These are phyloP conservation scores for Pocillopora damicornis DNA, from an alignment of 64 coral and sea anemone genomes.

Conservation along the genomic window DNA sequence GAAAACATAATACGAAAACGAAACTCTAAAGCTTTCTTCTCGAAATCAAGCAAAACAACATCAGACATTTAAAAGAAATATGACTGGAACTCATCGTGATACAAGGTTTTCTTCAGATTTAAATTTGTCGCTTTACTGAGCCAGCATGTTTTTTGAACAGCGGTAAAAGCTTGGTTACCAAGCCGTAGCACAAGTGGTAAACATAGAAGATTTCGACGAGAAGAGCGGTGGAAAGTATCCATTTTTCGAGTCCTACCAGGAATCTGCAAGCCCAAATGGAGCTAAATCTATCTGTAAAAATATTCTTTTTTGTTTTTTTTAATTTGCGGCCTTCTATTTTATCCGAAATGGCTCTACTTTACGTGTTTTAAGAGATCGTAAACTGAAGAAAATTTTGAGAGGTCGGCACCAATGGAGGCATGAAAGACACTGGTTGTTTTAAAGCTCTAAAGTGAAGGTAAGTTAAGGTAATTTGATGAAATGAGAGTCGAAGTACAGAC, in stretches of 20 bases:
- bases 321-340: neutral
- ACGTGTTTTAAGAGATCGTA: constrained; percentile 13
- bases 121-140: neutral
- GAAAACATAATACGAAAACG: too few relatives aligned
- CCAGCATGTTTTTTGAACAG: neutral
- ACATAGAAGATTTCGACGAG: neutral
- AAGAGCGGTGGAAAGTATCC: neutral
- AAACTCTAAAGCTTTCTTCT: neutral
- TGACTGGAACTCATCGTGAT: too few relatives aligned
- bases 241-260: constrained; percentile 6
- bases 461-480: constrained; percentile 2
- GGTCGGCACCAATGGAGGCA: constrained; percentile 15
- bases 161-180: neutral
- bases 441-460: constrained; percentile 15
- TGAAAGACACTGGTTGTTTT: neutral
- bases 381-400: constrained; percentile 27
- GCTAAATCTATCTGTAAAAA: neutral
- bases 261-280: neutral
- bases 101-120: neutral
- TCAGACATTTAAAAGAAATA: neutral
- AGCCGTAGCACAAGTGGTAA: neutral
- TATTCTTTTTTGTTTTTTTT: neutral
- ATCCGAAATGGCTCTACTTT: constrained; percentile 4
- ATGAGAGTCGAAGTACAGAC: neutral
- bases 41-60: neutral